Conservation (phyloP, 1,140 invertebrate species). For the Cydia splendana region DNA sequence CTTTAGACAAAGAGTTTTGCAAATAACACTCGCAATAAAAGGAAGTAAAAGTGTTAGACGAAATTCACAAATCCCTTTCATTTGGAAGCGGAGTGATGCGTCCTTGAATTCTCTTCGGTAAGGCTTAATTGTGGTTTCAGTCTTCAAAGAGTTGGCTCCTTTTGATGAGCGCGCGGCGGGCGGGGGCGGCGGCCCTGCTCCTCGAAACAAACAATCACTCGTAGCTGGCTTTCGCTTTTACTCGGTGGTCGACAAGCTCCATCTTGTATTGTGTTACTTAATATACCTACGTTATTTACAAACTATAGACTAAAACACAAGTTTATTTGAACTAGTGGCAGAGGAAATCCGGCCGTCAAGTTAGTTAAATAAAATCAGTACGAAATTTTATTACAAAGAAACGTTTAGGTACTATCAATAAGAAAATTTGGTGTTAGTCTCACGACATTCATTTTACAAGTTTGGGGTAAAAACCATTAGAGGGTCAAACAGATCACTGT, state of each 20-base stretch:
- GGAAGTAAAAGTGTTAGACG: slow-evolving; percentile 61
- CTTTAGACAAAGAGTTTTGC: slow-evolving; percentile 49
- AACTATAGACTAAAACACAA: too few relatives aligned
- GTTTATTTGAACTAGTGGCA: too few relatives aligned
- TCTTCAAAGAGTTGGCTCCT: slow-evolving; percentile 74
- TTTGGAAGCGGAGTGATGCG: slow-evolving; percentile 58
- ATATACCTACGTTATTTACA: slow-evolving; percentile 36
- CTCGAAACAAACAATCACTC: slow-evolving; percentile 59
- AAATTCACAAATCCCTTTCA: slow-evolving; percentile 60
- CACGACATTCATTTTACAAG: not conserved
- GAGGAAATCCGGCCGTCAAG: too few relatives aligned
- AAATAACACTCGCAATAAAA: slow-evolving; percentile 57
- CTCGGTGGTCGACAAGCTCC: slow-evolving; percentile 34
- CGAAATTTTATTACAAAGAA: too few relatives aligned
- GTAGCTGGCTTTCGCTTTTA: slow-evolving; percentile 56
- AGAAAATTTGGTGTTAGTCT: not conserved
- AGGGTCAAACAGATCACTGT: too few relatives aligned
- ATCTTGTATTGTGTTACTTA: slow-evolving; percentile 36
- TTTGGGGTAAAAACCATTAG: not conserved
- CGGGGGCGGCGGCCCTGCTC: slow-evolving; percentile 33
- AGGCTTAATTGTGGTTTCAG: slow-evolving; percentile 73
- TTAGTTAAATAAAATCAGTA: too few relatives aligned
- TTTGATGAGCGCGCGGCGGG: slow-evolving; percentile 47
- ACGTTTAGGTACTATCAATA: too few relatives aligned
- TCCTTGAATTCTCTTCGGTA: slow-evolving; percentile 71